Evolutionary conservation across 2,113 vertebrate genomes (phyloP).

Genomic region (Tetraodon nigroviridis): DNA sequence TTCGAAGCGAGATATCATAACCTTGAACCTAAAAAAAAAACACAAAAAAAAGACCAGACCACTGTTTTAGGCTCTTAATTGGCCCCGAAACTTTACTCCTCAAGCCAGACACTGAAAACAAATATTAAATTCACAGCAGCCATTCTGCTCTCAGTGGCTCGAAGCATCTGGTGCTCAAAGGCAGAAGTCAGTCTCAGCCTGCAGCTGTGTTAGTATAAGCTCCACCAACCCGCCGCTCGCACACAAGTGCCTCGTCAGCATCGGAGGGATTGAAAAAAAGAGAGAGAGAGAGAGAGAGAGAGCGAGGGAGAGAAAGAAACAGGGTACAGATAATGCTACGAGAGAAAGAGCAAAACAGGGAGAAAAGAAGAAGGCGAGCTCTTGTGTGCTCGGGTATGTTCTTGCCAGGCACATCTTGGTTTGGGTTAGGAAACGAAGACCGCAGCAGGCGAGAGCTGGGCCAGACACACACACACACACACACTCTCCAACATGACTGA

Average conservation of each 20-base stretch:
- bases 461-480: conserved; percentile 2
- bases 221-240: conserved; percentile 21
- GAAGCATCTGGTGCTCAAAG: conserved; percentile 11
- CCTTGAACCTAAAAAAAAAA: not conserved
- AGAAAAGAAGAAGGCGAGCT: conserved; percentile 23
- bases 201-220: conserved; percentile 68
- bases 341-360: not conserved
- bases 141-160: conserved; percentile 9
- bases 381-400: conserved; percentile 37
- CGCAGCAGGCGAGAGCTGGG: conserved; percentile 24
- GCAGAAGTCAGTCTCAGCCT: conserved; percentile 31
- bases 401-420: conserved; percentile 49
- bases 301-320: conserved; percentile 4
- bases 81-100: not conserved
- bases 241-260: conserved; percentile 64
- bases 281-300: conserved; percentile 29
- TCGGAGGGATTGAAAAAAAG: conserved; percentile 14
- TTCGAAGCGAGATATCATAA: not conserved
- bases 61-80: not conserved
- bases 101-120: not conserved
- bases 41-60: not conserved
- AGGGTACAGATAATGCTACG: not conserved
- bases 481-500: too few relatives aligned
- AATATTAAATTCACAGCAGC: conserved; percentile 14
- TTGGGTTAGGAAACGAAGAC: conserved; percentile 50